A percentile compares a stretch with the other conserved stretches of the same genome.
These are phyloP conservation scores for Acanthis flammea DNA, from an alignment of 2,797 vertebrate species.

Conservation along the genomic window DNA sequence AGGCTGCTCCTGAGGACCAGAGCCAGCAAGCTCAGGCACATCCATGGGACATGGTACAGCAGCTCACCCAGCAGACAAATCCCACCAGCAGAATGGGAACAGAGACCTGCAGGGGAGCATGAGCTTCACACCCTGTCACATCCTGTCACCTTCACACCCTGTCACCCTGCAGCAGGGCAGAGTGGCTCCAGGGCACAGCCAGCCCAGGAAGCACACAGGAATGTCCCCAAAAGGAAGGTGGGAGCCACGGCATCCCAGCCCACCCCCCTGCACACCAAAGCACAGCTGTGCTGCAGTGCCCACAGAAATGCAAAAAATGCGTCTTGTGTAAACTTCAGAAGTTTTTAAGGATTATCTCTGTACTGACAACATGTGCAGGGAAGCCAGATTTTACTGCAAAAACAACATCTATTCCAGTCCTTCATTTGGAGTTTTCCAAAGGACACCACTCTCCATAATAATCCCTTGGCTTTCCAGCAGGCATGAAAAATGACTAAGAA, in stretches of 20 bases:
- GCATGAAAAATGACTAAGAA: not conserved
- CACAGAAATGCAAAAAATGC: not conserved
- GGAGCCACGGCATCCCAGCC: not conserved
- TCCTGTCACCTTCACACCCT: not conserved
- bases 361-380: not conserved
- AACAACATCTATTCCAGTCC: not conserved
- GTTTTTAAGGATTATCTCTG: slow-evolving; percentile 12
- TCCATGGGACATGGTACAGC: fast-evolving
- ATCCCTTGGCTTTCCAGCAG: not conserved
- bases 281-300: not conserved
- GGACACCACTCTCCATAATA: not conserved
- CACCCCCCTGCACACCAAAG: not conserved
- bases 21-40: not conserved
- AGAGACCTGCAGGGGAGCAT: not conserved
- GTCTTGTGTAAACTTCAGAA: slow-evolving; percentile 3
- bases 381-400: slow-evolving; percentile 20
- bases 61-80: not conserved
- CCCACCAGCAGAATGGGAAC: fast-evolving
- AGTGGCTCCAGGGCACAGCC: not conserved
- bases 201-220: not conserved
- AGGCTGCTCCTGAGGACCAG: not conserved
- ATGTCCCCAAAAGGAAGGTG: not conserved
- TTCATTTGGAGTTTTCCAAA: not conserved
- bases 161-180: not conserved
- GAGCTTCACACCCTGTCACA: not conserved